Percentiles rank a stretch among this genome's conserved stretches.
Evolutionary conservation across 2,888 invertebrate species (phyloP).

Genomic region (Pseudolycoriella hygida): DNA sequence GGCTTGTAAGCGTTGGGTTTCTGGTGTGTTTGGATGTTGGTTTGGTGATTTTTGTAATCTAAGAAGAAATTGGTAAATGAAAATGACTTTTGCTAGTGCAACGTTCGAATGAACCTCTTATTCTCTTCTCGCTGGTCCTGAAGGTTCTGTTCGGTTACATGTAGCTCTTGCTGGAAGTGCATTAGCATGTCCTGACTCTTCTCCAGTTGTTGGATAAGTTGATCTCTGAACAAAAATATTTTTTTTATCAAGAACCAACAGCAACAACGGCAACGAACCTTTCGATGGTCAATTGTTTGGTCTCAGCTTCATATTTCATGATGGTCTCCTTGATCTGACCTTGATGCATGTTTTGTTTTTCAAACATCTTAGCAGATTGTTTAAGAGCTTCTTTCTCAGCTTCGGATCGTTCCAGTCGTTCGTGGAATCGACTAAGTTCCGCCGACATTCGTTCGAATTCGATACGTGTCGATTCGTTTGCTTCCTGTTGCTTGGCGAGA

Average conservation of each 20-base stretch:
- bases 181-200: constrained; percentile 86
- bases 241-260: too few relatives aligned
- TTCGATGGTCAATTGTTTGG: constrained; percentile 71
- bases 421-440: constrained; percentile 64
- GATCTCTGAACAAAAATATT: too few relatives aligned
- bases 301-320: constrained; percentile 66
- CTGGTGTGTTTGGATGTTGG: constrained; percentile 38
- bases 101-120: constrained; percentile 15
- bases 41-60: constrained; percentile 5
- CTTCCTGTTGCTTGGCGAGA: constrained; percentile 66
- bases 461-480: constrained; percentile 62
- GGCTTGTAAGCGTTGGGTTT: constrained; percentile 54
- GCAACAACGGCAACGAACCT: constrained; percentile 12
- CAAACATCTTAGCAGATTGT: constrained; percentile 58
- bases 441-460: constrained; percentile 73
- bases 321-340: constrained; percentile 74
- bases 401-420: constrained; percentile 59
- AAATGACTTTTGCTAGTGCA: background rate
- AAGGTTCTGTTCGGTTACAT: constrained; percentile 63
- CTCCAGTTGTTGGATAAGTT: constrained; percentile 73
- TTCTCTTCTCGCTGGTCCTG: constrained; percentile 63
- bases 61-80: background rate
- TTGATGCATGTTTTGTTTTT: constrained; percentile 47
- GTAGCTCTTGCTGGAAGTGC: constrained; percentile 82
- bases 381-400: constrained; percentile 56